Conservation (phyloP, 2,113 vertebrate species). For the Setophaga petechia region DNA sequence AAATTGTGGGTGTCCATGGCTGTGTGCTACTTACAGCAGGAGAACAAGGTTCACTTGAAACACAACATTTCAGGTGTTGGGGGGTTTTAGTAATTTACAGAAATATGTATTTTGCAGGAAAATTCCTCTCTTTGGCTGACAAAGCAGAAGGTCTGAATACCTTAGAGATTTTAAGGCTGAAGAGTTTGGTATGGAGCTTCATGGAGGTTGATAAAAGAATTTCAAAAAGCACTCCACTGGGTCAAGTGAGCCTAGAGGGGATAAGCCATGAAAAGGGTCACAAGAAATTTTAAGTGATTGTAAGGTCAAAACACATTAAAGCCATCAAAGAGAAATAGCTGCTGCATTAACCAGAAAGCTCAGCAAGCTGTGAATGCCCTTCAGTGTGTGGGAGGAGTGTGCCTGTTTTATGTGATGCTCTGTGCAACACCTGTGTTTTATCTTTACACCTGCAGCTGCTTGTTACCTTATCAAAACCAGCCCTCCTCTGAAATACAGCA, state of each 20-base stretch:
- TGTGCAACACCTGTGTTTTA: not conserved
- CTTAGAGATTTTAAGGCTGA: not conserved
- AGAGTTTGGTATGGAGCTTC: not conserved
- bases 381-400: not conserved
- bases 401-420: not conserved
- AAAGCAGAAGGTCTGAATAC: not conserved
- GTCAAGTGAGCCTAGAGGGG: constrained; percentile 3
- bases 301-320: constrained; percentile 37
- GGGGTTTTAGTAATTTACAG: not conserved
- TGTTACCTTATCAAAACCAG: not conserved
- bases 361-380: not conserved
- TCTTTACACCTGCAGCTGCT: not conserved
- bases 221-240: not conserved
- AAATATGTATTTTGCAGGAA: not conserved
- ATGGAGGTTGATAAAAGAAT: not conserved
- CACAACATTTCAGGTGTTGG: not conserved
- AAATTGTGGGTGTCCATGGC: not conserved
- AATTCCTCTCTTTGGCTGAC: not conserved
- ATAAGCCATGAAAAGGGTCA: not conserved
- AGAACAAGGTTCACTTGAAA: not conserved
- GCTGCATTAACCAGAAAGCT: not conserved
- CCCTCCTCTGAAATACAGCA: not conserved
- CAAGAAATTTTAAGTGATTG: constrained; percentile 6
- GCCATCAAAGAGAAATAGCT: not conserved
- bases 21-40: not conserved